Percentiles rank a stretch among this genome's conserved stretches.
Evolutionary conservation across 1,140 invertebrate genomes (phyloP).

Genomic region (Nasonia giraulti): DNA sequence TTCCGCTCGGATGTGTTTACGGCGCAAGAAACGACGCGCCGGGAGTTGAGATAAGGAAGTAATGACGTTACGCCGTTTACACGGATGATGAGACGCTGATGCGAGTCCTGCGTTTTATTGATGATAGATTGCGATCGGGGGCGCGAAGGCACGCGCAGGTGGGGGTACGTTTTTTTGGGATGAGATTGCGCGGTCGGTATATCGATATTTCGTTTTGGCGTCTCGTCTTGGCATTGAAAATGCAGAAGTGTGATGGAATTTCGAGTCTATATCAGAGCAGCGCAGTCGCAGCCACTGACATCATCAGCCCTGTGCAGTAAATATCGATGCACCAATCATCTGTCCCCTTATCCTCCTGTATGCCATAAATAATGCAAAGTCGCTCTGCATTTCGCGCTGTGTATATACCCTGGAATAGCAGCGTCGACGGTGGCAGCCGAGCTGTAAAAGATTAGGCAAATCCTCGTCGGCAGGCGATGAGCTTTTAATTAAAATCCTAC

Average conservation of each 20-base stretch:
- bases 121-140: background rate
- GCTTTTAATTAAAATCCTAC: conserved; percentile 38
- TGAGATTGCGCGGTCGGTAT: background rate
- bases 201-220: no score
- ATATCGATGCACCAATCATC: background rate
- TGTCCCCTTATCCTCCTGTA: background rate
- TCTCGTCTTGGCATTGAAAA: no score
- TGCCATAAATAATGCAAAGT: conserved; percentile 39
- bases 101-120: background rate
- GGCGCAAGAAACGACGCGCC: background rate
- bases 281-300: background rate
- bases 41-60: background rate
- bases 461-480: background rate
- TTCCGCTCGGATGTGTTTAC: background rate
- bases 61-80: background rate
- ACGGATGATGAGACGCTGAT: background rate
- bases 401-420: background rate
- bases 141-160: background rate
- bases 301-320: background rate
- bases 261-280: no score
- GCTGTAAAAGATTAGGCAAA: conserved; percentile 38
- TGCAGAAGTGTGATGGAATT: no score
- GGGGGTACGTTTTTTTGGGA: background rate
- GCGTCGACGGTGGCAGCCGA: background rate
- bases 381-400: background rate